Evolutionary conservation across 2,113 vertebrate genomes (phyloP), one percentile per base, ranked within the genome.

Genomic region (Psittacara wagleri): DNA sequence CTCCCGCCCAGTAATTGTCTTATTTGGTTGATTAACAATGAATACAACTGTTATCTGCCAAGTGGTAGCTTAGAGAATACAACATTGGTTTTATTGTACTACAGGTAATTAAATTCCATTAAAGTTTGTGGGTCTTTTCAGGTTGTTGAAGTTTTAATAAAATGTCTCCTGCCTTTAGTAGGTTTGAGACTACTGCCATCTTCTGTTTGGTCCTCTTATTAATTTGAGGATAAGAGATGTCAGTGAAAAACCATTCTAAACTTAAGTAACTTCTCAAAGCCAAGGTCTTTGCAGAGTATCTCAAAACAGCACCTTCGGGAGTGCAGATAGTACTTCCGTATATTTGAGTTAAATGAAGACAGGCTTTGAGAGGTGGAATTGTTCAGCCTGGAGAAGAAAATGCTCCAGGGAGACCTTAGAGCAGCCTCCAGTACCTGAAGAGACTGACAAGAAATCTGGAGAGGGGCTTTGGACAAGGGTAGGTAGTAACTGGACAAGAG

Each of bases 1-100:
- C 23, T 16, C 11, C 1, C 2, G 2, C 77, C 76, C 54, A 12
- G 81, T 95, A 97, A 98, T 98, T 98, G 98, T 98, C 97, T 98
- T 97, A 96, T 91, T 98, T 88, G 75, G 77, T 93, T 97, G 95
- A 97, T 97, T 95, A 96, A 86, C 92, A 93, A 68, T 88, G 93
- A 96, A 95, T 83, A 74, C 77, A 92, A 54, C 61, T 69, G 85
- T 94, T 97, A 97, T 98, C 96, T 91, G 28, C 82, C 57, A 49
- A 77, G 83, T 33, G 74, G 28, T 75, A 93, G 82, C 79, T 90
- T 78, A 74, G 92, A 92, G 78, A 92, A 76, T 92, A 70, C 68
- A 88, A 8, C 66, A 46, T 70, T 81, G 43, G 41, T 88, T 97
- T 96, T 94, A 70, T 91, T 84, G 57, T 84, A 94, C 46, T 93